Evolutionary conservation across 1,140 invertebrate species (phyloP).

Genomic region (Battus philenor): DNA sequence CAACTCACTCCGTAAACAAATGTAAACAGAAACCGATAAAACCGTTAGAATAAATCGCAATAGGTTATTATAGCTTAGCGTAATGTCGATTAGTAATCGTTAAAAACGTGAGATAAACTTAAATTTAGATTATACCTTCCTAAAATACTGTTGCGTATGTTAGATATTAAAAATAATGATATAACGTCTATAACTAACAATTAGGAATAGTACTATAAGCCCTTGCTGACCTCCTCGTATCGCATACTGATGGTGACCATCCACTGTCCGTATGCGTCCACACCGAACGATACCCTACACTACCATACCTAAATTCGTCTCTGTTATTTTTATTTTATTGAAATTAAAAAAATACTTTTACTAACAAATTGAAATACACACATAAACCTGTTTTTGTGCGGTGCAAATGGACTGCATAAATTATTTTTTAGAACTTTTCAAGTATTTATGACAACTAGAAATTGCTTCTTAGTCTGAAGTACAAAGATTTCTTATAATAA

Average conservation of each 20-base stretch:
- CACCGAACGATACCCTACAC: constrained; percentile 17
- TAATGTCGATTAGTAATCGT: constrained; percentile 32
- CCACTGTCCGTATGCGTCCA: neutral
- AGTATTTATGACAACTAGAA: too few relatives aligned
- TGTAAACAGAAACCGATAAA: too few relatives aligned
- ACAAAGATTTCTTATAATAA: too few relatives aligned
- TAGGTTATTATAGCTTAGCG: constrained; percentile 37
- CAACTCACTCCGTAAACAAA: constrained; percentile 1
- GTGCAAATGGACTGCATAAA: too few relatives aligned
- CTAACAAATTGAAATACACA: too few relatives aligned
- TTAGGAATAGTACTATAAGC: constrained; percentile 29
- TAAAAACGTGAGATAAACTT: constrained; percentile 50
- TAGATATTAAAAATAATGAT: constrained; percentile 73
- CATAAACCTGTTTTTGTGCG: too few relatives aligned
- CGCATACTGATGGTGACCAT: constrained; percentile 17
- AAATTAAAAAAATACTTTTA: too few relatives aligned
- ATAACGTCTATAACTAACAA: constrained; percentile 66
- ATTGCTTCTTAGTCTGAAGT: too few relatives aligned
- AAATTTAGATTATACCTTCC: constrained; percentile 67
- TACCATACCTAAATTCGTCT: constrained; percentile 34
- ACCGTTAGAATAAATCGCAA: constrained; percentile 1
- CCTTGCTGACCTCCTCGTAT: constrained; percentile 21
- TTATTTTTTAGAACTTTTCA: too few relatives aligned
- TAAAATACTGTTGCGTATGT: constrained; percentile 74
- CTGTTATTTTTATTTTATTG: constrained; percentile 23